These are phyloP conservation scores for Paraescarpia echinospica DNA, from an alignment of 1,140 invertebrate genomes.

Conservation along the genomic window DNA sequence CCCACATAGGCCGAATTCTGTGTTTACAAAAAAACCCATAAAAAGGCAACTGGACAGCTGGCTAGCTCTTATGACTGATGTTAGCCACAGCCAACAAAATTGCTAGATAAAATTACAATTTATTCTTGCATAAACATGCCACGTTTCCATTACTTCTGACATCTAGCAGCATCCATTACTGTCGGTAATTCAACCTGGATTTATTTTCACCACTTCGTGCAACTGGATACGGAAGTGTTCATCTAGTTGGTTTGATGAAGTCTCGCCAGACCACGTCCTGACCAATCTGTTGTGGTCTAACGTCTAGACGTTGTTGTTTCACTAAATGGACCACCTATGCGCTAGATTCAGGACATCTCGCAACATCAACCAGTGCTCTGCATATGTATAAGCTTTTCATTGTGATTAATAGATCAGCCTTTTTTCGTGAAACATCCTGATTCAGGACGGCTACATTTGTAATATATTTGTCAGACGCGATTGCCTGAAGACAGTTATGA, in stretches of 20 bases:
- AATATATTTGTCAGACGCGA: background rate
- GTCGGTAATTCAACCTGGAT: background rate
- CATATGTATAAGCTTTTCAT: background rate
- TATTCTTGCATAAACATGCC: background rate
- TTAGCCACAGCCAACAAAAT: background rate
- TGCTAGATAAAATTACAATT: slow-evolving; percentile 2
- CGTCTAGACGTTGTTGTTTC: background rate
- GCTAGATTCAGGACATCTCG: background rate
- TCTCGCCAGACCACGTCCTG: background rate
- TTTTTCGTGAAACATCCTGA: background rate
- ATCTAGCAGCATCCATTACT: background rate
- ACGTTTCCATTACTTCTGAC: background rate
- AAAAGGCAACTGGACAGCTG: background rate
- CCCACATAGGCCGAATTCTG: background rate
- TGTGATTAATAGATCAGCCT: background rate
- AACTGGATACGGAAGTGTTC: background rate
- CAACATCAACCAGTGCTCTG: background rate
- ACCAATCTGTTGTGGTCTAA: background rate
- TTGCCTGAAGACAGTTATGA: background rate
- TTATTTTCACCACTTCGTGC: background rate
- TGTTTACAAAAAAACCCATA: background rate
- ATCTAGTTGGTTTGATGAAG: background rate
- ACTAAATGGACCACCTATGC: background rate
- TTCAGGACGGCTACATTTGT: background rate
- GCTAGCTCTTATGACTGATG: background rate